These are phyloP conservation scores for Trichonephila clavata DNA, from an alignment of 1,140 invertebrate genomes.

Conservation along the genomic window DNA sequence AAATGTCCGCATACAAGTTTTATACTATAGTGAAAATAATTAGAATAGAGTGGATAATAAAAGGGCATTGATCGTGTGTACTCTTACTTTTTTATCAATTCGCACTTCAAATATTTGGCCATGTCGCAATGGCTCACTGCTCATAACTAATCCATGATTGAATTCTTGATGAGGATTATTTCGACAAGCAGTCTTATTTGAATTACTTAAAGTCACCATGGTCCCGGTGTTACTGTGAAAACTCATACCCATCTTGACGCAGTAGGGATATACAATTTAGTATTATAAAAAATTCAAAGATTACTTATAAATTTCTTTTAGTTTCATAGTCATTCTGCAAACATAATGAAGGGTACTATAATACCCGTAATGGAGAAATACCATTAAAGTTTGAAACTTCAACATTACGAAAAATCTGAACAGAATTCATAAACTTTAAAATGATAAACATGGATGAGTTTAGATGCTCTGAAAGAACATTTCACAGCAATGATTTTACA, in stretches of 20 bases:
- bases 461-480: not conserved
- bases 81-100: conserved; percentile 89
- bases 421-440: conserved; percentile 7
- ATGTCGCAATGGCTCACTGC: conserved; percentile 90
- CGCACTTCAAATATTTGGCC: conserved; percentile 93
- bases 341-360: conserved; percentile 53
- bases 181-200: conserved; percentile 90
- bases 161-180: conserved; percentile 92
- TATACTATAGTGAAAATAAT: too few relatives aligned
- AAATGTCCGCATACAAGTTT: too few relatives aligned
- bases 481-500: not conserved
- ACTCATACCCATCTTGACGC: conserved; percentile 36
- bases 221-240: conserved; percentile 92
- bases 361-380: conserved; percentile 49
- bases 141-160: conserved; percentile 97
- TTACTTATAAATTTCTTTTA: conserved; percentile 55
- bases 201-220: conserved; percentile 89
- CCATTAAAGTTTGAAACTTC: conserved; percentile 46
- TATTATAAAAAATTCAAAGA: not conserved
- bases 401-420: conserved; percentile 25
- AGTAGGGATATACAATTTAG: not conserved
- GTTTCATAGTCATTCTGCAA: conserved; percentile 40
- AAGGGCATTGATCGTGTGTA: too few relatives aligned
- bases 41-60: not conserved
- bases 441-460: conserved; percentile 40